phyloP scores from a whole-genome alignment of 2,113 vertebrate species.

The Psophia crepitans region DNA sequence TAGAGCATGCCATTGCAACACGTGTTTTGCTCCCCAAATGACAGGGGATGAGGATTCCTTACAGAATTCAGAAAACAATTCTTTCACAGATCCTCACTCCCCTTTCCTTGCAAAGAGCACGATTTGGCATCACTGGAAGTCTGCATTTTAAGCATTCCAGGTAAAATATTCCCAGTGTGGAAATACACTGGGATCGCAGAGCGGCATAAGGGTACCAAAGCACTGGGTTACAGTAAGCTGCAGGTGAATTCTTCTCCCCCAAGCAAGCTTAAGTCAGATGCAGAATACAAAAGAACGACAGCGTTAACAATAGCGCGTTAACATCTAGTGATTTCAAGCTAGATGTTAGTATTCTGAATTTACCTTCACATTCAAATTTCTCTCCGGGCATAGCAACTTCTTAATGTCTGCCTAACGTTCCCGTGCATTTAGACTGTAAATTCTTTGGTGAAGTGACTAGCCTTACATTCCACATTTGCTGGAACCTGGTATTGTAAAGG shows the following conservation, averaged over 20 bases:
- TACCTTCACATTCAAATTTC: neutral
- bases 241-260: neutral
- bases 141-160: neutral
- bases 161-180: neutral
- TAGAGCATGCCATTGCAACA: neutral
- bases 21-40: accelerated
- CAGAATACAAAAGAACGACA: accelerated
- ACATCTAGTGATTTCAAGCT: neutral
- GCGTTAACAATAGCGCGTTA: accelerated
- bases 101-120: neutral
- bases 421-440: neutral
- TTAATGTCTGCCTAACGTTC: neutral
- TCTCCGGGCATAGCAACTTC: neutral
- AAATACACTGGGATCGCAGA: neutral
- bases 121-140: neutral
- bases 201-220: neutral
- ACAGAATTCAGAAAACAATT: neutral
- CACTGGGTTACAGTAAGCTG: neutral
- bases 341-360: neutral
- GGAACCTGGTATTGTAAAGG: neutral
- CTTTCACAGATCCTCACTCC: neutral
- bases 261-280: neutral
- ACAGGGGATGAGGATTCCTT: neutral
- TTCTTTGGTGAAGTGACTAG: neutral
- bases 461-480: neutral